Percentiles rank a stretch among this genome's conserved stretches.
Evolutionary conservation across 2,113 vertebrate species (phyloP).

Genomic region (Panthera uncia): DNA sequence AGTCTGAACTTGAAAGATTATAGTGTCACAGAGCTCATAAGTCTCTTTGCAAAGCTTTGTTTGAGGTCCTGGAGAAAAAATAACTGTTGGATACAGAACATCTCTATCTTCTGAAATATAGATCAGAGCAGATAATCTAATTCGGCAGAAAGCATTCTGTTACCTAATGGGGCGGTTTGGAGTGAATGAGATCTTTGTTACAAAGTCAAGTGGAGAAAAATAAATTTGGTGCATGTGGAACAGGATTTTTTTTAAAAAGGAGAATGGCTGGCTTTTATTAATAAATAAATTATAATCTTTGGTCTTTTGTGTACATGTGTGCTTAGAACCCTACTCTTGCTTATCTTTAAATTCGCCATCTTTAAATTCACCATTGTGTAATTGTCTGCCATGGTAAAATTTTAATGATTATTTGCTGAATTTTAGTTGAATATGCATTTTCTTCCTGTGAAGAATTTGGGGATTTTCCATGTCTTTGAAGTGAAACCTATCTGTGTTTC

Average conservation of each 20-base stretch:
- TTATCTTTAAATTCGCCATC: neutral
- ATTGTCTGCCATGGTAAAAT: neutral
- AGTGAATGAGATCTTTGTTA: constrained; percentile 17
- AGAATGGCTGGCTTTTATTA: neutral
- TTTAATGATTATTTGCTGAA: neutral
- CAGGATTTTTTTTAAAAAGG: neutral
- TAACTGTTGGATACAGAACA: neutral
- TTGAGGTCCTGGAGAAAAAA: neutral
- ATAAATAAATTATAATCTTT: neutral
- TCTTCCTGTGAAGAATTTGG: neutral
- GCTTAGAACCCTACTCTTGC: neutral
- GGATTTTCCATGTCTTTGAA: neutral
- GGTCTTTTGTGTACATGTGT: neutral
- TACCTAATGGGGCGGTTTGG: neutral
- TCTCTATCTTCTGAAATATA: neutral
- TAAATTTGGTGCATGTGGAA: neutral
- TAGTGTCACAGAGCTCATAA: neutral
- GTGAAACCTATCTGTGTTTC: neutral
- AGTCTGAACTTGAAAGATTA: neutral
- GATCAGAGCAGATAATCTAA: neutral
- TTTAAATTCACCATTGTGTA: neutral
- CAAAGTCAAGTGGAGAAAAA: constrained; percentile 12
- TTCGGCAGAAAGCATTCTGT: neutral
- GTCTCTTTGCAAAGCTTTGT: neutral
- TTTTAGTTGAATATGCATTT: neutral